Evolutionary conservation across 2,888 invertebrate species (phyloP).

Genomic region (Pseudococcus viburni): DNA sequence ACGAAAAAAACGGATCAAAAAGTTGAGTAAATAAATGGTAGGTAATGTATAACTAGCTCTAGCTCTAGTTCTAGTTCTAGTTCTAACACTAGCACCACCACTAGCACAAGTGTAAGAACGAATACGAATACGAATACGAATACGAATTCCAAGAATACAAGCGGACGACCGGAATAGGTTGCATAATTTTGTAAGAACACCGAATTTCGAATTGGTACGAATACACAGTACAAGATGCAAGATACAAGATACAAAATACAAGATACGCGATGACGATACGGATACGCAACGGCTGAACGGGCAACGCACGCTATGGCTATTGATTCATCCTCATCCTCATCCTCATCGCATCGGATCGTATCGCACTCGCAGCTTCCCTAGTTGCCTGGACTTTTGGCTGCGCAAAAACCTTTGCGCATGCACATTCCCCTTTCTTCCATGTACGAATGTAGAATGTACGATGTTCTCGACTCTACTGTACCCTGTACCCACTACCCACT

Average conservation of each 20-base stretch:
- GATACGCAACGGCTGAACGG: too few species aligned
- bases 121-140: not conserved
- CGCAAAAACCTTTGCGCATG: conserved; percentile 56
- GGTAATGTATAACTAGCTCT: too few species aligned
- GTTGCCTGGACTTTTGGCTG: conserved; percentile 46
- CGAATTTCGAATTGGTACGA: not conserved
- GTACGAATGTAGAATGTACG: too few species aligned
- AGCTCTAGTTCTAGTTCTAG: too few species aligned
- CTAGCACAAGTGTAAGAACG: not conserved
- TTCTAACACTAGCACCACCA: too few species aligned
- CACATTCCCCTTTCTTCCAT: conserved; percentile 10
- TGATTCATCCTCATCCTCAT: conserved; percentile 37
- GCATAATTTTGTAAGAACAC: conserved; percentile 19
- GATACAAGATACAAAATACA: not conserved
- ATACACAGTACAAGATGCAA: conserved; percentile 6
- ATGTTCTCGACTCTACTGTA: too few species aligned
- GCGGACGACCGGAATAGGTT: not conserved
- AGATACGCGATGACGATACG: too few species aligned
- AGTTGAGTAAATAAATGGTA: too few species aligned
- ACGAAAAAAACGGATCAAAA: too few species aligned
- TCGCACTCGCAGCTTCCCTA: conserved; percentile 58
- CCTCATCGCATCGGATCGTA: not conserved
- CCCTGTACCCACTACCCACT: too few species aligned
- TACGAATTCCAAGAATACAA: not conserved
- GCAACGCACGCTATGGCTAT: not conserved